Percentiles rank a stretch among this genome's conserved stretches.
Evolutionary conservation across 1,140 invertebrate species (phyloP).

Genomic region (Lepidurus arcticus): DNA sequence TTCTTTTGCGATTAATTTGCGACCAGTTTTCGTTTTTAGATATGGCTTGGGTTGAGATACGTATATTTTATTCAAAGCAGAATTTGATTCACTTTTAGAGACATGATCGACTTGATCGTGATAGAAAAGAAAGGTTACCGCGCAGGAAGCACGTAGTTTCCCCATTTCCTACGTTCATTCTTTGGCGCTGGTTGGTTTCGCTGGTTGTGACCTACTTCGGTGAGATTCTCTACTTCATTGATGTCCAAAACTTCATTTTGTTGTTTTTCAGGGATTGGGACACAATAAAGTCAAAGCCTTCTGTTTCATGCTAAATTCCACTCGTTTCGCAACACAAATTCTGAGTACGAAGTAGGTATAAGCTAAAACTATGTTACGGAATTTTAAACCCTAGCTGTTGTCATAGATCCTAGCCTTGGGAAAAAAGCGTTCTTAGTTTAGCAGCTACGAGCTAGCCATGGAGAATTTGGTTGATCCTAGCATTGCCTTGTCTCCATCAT

Average conservation of each 20-base stretch:
- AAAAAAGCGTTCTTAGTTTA: not conserved
- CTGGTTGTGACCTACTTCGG: not conserved
- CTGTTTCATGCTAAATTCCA: no score
- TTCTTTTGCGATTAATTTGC: no score
- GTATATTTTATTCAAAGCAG: no score
- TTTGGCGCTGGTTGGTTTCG: not conserved
- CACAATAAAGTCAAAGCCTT: not conserved
- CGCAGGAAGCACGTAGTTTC: not conserved
- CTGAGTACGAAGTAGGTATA: not conserved
- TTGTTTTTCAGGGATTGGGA: not conserved
- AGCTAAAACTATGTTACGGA: not conserved
- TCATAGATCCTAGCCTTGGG: not conserved
- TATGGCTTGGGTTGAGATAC: no score
- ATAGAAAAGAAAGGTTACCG: no score
- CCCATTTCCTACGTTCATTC: not conserved
- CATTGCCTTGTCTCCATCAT: not conserved
- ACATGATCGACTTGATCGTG: no score
- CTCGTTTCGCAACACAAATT: no score
- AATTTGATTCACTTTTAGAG: no score
- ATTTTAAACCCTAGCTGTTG: not conserved
- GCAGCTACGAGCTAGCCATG: not conserved
- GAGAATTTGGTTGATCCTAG: slow-evolving; percentile 9
- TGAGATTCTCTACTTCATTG: not conserved
- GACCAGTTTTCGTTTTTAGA: no score
- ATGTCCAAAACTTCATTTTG: not conserved